Base-by-base conservation (phyloP, 2,888 invertebrate species). In the Metacarcinus magister region DNA sequence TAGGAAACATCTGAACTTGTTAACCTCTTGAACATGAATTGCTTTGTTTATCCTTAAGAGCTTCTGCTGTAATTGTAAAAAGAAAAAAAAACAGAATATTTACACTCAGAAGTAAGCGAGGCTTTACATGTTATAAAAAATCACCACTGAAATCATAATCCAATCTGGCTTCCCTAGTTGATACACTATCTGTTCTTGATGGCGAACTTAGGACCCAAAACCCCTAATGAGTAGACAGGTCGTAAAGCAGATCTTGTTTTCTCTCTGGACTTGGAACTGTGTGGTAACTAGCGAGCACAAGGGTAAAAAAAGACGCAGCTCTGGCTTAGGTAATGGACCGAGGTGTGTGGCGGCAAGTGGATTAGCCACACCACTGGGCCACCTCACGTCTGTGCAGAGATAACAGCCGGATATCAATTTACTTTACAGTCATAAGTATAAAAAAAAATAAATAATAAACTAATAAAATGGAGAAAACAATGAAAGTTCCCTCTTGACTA, bases 91-190 rank as follows among this genome's bases (percentile, higher is more conserved):
- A n/a, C n/a, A 96, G 95, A 96, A 96, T 96, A 96, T 96, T 96
- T 96, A 96, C 96, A 96, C 91, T 94, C 96, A 96, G 96, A 94
- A 96, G 96, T 94, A 96, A 96, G 96, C 96, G 96, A 96, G 96
- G 96, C 94, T 96, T 96, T 94, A 96, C 96, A 96, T 96, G 96
- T 96, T 96, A 96, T 95, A 95, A 94, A 96, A 95, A 96, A 96
- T 96, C 82, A 94, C 96, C 96, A 95, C 46, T 82, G 96, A 96
- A 94, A 54, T 92, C 28, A 95, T 94, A 96, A 95, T 95, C 82
- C 93, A 95, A 95, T 95, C 43, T 95, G 95, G 95, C 96, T 94
- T 96, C 96, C 94, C 96, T 94, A 92, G 94, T 87, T 75, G 75
- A 87, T 48, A 87, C 48, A 43, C 44, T 7, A 54, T 92, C 54